Evolutionary conservation across 1,140 invertebrate species (phyloP).

Genomic region (Leptinotarsa defecta): DNA sequence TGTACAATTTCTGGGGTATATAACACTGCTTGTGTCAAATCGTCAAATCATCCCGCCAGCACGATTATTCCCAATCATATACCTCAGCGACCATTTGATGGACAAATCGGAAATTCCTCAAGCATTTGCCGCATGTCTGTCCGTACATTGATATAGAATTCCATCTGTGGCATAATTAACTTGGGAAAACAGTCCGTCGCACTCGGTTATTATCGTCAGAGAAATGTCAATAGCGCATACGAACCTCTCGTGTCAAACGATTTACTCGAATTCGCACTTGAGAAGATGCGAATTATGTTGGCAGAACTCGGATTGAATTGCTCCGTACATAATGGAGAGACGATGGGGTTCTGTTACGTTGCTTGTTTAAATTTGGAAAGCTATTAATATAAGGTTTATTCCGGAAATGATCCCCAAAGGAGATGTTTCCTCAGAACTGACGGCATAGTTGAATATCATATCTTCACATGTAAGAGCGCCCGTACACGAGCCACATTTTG

Average conservation of each 20-base stretch:
- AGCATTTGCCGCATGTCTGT: background rate
- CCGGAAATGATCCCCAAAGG: too few species aligned
- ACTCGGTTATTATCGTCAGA: background rate
- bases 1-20: too few species aligned
- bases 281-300: background rate
- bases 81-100: background rate
- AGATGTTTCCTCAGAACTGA: too few species aligned
- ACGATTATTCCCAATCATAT: background rate
- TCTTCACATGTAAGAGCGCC: too few species aligned
- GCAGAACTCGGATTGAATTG: background rate
- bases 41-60: background rate
- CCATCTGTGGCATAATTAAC: background rate
- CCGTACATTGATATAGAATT: background rate
- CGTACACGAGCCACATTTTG: too few species aligned
- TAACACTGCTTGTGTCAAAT: background rate
- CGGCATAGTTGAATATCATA: too few species aligned
- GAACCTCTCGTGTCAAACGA: slow-evolving; percentile 1
- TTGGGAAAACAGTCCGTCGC: background rate
- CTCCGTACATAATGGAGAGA: too few species aligned
- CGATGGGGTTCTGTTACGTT: too few species aligned
- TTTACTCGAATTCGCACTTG: background rate
- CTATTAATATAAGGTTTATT: too few species aligned
- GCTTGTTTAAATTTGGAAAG: too few species aligned
- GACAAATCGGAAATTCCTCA: background rate
- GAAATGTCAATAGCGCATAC: background rate